Evolutionary conservation across 2,797 vertebrate genomes (phyloP), one percentile per base, ranked within the genome.

Genomic region (Xiphophorus birchmanni): DNA sequence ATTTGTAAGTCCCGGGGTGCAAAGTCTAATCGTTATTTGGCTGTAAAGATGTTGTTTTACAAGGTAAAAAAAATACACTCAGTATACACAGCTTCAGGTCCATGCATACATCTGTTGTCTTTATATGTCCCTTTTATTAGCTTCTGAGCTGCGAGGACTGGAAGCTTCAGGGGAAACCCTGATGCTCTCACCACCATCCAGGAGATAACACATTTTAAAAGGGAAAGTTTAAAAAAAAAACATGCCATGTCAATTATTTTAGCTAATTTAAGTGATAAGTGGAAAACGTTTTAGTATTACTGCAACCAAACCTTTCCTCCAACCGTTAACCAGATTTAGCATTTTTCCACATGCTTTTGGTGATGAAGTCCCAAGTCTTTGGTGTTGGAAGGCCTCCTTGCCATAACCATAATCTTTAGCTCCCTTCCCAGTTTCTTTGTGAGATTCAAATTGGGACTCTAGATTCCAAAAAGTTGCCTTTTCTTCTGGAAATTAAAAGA

Each of bases 1-100:
- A 10, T 69, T 26, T 77, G 67, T 71, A 52, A 60, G 56, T 78
- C 37, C 52, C 29, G 74, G 17, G 35, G 75, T 60, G 72, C 74
- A 86, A 77, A 79, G 77, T 85, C 60, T 78, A 65, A 74, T 26
- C 10, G 18, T 12, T 63, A 32, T 74, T 75, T 52, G 52, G 18
- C 40, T 65, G 23, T 12, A 52, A n/a, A 76, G 7, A 35, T 17
- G 48, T 21, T 48, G 72, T 23, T 26, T 74, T 50, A 50, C n/a
- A 75, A 82, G 44, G 4, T 26, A 71, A 42, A 74, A 67, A 58
- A 58, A 40, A 78, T 40, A 5, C 8, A n/a, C 13, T 71, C 35
- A 71, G 23, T 37, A 63, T 76, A 44, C n/a, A 47, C 17, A 32
- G 12, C 11, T 47, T 45, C 10, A 44, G 40, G 32, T 47, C 42